These are phyloP conservation scores for Pherbina coryleti DNA, from an alignment of 2,888 invertebrate species.

Conservation along the genomic window DNA sequence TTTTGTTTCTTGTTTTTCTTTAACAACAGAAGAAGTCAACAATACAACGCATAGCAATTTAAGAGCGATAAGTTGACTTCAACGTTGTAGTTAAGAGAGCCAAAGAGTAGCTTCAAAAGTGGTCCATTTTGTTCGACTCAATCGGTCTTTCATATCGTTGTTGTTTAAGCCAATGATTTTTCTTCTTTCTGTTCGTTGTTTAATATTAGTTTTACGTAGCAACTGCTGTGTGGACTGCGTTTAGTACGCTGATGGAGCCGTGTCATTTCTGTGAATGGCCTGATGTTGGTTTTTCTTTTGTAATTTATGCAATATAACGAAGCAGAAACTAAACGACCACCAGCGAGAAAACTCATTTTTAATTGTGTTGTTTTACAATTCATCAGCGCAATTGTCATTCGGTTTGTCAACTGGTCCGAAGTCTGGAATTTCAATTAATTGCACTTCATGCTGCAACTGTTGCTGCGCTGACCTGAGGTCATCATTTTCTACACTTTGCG, in stretches of 20 bases:
- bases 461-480: constrained; percentile 24
- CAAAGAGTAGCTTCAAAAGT: not conserved
- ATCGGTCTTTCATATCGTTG: not conserved
- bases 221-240: not conserved
- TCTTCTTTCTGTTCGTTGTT: not conserved
- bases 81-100: not conserved
- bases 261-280: constrained; percentile 4
- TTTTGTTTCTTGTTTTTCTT: not conserved
- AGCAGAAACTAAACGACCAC: not conserved
- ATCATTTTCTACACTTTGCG: constrained; percentile 3
- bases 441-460: constrained; percentile 8
- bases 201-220: not conserved
- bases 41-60: not conserved
- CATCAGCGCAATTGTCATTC: not conserved
- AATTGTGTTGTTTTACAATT: not conserved
- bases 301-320: not conserved
- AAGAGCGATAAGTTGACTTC: not conserved
- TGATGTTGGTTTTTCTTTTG: not conserved
- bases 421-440: constrained; percentile 8
- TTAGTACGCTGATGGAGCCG: constrained; percentile 3
- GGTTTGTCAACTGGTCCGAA: not conserved
- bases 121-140: not conserved
- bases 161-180: not conserved
- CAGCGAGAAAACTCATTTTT: not conserved
- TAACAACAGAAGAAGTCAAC: not conserved